phyloP scores from a whole-genome alignment of 2,888 invertebrate species.

The Alsophila aescularia region DNA sequence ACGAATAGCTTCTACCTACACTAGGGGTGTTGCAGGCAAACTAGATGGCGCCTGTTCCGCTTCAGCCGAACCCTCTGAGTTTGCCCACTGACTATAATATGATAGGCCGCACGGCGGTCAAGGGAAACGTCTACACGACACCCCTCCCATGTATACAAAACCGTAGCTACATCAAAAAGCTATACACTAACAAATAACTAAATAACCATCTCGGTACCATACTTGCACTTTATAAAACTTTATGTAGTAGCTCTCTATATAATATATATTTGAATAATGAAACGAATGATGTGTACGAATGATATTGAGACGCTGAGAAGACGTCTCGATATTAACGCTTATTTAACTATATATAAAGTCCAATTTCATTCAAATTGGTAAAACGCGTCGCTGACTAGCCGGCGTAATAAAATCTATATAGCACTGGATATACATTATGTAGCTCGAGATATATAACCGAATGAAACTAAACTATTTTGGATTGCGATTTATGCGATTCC shows the following conservation, averaged over 20 bases:
- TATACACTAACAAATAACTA: conserved; percentile 73
- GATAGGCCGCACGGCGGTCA: conserved; percentile 48
- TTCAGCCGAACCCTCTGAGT: conserved; percentile 29
- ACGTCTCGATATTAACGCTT: conserved; percentile 39
- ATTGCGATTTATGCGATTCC: conserved; percentile 2
- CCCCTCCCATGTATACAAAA: conserved; percentile 58
- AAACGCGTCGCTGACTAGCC: conserved; percentile 49
- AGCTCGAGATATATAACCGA: conserved; percentile 25
- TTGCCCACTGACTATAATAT: conserved; percentile 25
- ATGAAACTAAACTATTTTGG: conserved; percentile 19
- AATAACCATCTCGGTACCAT: conserved; percentile 59
- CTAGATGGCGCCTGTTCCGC: conserved; percentile 24
- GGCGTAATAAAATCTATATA: conserved; percentile 45
- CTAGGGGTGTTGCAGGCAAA: conserved; percentile 9
- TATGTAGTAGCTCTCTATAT: conserved; percentile 47
- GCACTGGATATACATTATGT: conserved; percentile 34
- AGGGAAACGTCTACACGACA: conserved; percentile 38
- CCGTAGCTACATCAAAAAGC: conserved; percentile 70
- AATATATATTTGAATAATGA: conserved; percentile 61
- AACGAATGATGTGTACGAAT: conserved; percentile 77
- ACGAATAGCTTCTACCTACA: conserved; percentile 43
- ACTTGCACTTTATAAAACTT: conserved; percentile 56
- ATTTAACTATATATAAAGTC: conserved; percentile 30
- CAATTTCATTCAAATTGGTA: conserved; percentile 36
- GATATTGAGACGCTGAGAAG: conserved; percentile 62